A percentile compares a stretch with the other conserved stretches of the same genome.
Conservation (phyloP, 2,888 invertebrate genomes). For the Cephus pulcher region DNA sequence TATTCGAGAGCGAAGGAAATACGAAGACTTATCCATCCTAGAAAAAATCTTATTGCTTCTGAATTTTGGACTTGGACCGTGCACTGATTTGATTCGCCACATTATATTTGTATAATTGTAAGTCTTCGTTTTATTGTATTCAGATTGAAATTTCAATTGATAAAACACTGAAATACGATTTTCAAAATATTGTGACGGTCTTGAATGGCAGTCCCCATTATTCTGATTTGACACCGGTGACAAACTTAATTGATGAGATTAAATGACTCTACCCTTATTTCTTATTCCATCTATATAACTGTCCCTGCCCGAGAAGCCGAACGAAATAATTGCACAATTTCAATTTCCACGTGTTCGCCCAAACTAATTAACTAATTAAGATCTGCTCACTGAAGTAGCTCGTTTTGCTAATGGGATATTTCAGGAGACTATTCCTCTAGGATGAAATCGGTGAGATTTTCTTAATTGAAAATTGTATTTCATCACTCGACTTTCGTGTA, state of each 20-base stretch:
- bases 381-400: constrained; percentile 14
- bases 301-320: background rate
- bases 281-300: background rate
- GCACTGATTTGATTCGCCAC: background rate
- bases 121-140: background rate
- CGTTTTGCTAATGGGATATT: constrained; percentile 14
- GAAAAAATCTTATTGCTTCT: background rate
- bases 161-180: background rate
- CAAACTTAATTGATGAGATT: constrained; percentile 4
- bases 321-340: constrained; percentile 5
- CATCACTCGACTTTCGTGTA: background rate
- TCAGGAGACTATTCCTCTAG: background rate
- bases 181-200: background rate
- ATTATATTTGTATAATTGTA: background rate
- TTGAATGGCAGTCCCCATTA: background rate
- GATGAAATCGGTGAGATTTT: constrained; percentile 12
- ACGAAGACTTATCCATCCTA: background rate
- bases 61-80: background rate
- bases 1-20: background rate
- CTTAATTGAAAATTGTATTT: constrained; percentile 16
- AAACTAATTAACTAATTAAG: constrained; percentile 12
- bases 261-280: background rate
- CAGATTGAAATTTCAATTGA: background rate
- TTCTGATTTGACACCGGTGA: background rate
- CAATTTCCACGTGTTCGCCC: constrained; percentile 7